Evolutionary conservation across 2,888 invertebrate species (phyloP), one percentile per base, ranked within the genome.

Genomic region (Congeria kusceri): DNA sequence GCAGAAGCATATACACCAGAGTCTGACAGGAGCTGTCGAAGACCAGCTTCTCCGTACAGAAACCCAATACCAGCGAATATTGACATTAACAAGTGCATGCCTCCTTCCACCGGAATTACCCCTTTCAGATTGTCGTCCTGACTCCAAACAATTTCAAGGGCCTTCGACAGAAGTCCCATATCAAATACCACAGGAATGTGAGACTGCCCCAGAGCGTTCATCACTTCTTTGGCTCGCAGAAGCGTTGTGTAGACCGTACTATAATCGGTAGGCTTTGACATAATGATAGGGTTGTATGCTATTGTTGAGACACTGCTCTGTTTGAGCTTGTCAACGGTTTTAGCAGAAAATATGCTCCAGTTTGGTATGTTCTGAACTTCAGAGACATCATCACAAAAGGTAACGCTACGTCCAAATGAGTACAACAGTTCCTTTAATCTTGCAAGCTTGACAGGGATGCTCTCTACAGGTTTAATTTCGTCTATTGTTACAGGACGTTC

Each of bases 21-120:
- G 11, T 78, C 69, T 11, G 28, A 44, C 20, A 78, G 56, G 7
- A 78, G 44, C 3, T 57, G 27, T 25, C 58, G n/a, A n/a, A n/a
- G n/a, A n/a, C n/a, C n/a, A n/a, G n/a, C n/a, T n/a, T 64, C 5
- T 18, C 77, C 73, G 63, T 69, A 73, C 13, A 72, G 13, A 61
- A 63, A 28, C 0, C 73, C 59, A 27, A 63, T 69, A 13, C 57
- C 72, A 28, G 29, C 32, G 64, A 77, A 68, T 0, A 68, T 28
- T 18, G 58, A 65, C 73, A 78, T 78, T 18, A 73, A 15, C 15
- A 69, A 65, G 28, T 78, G 78, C 78, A 78, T 77, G 1, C 78
- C 78, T 15, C 68, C 77, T 47, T 68, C 73, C 18, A 66, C n/a
- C 1, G 64, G 77, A 11, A 59, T 49, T 11, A 77, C 71, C 29